Evolutionary conservation across 1,140 invertebrate species (phyloP), one percentile per base, ranked within the genome.

Genomic region (Drosophila pandora): DNA sequence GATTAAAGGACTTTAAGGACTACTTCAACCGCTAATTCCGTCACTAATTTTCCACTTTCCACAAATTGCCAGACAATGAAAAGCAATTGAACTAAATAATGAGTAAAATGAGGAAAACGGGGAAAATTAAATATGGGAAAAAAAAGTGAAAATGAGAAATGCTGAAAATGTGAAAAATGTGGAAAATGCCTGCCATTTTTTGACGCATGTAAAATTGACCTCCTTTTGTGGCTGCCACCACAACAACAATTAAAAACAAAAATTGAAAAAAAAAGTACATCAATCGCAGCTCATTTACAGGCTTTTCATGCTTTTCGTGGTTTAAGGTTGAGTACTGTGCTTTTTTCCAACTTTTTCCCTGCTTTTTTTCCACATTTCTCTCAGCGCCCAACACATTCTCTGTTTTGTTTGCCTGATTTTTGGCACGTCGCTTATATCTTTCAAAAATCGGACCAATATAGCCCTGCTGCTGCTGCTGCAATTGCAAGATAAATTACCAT

Each of bases 351-450:
- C 22, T 37, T 67, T 13, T 41, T 12, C 25, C 3, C 10, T 12
- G n/a, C 0, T 13, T 41, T 41, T 17, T 41, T 7, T 12, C 10
- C 28, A 13, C 17, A 12, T 21, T n/a, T 48, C 37, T 34, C 37
- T 39, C 37, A 21, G 4, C 53, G 55, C 30, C 54, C 37, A 62
- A 45, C 72, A 48, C 55, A 56, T 43, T 39, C 43, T 47, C 21
- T 39, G 65, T 47, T 57, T 62, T 67, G 77, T 64, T 70, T 77
- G 64, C 82, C 79, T 85, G 81, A 81, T 81, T 87, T 78, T 78
- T 87, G 81, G 81, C 81, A 85, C 81, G 81, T 87, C 80, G 63
- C 76, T 41, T 25, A 39, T 39, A 39, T 50, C 65, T 7, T 23
- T 23, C 13, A 43, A 43, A 69, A 47, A 68, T 68, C 50, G 65